A percentile compares a stretch with the other conserved stretches of the same genome.
phyloP scores from a whole-genome alignment of 2,113 vertebrate genomes.

The Helogale parvula region DNA sequence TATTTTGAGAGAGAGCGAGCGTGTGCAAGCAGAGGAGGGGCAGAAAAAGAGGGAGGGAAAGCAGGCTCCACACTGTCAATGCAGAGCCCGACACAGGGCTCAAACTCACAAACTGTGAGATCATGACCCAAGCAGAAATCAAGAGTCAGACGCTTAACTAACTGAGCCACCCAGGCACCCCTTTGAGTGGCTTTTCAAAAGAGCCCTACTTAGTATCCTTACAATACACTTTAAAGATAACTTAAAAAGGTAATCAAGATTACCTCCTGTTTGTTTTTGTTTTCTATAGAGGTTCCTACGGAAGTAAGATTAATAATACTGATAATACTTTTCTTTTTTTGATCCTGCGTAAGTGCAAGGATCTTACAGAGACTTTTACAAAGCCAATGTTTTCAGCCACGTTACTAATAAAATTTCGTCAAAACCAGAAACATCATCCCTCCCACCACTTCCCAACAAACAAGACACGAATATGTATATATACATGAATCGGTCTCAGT shows the following conservation, averaged over 20 bases:
- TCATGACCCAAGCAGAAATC: no score
- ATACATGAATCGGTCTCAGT: neutral
- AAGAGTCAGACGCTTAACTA: no score
- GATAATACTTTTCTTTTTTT: neutral
- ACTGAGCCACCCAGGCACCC: no score
- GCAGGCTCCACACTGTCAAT: no score
- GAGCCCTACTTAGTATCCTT: neutral
- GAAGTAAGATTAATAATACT: neutral
- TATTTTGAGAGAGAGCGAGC: no score
- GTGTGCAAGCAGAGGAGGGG: no score
- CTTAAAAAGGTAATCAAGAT: neutral
- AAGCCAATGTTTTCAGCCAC: neutral
- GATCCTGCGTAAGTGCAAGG: neutral
- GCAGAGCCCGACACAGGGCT: no score
- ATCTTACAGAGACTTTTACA: conserved; percentile 3
- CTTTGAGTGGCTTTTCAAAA: neutral
- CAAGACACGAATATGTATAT: neutral
- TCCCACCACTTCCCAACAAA: neutral
- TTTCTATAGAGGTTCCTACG: neutral
- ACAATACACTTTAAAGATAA: neutral
- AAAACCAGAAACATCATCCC: neutral
- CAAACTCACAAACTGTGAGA: no score
- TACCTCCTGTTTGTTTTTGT: neutral
- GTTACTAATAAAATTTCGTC: neutral
- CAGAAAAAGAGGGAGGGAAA: no score